Conservation (phyloP, 2,113 vertebrate genomes). For the Siniperca chuatsi region DNA sequence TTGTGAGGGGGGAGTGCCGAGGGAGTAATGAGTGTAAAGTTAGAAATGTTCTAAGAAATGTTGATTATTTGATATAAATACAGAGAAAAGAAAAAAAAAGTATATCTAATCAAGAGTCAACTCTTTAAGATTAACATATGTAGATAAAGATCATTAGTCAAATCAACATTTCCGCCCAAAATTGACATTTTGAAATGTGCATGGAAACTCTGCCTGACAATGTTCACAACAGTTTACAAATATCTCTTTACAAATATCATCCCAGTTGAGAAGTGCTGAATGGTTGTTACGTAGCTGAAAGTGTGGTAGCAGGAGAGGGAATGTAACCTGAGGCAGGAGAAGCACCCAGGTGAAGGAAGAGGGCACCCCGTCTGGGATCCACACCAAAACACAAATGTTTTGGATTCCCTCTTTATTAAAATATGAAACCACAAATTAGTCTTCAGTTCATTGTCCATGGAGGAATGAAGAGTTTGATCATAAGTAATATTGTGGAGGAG, state of each 20-base stretch:
- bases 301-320: not conserved
- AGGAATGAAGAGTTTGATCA: constrained; percentile 2
- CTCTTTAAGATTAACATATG: too few species aligned
- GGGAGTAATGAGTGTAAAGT: not conserved
- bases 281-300: not conserved
- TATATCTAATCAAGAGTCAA: not conserved
- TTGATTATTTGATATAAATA: too few species aligned
- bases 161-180: not conserved
- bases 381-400: not conserved
- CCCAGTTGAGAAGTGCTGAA: not conserved
- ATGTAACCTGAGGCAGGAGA: not conserved
- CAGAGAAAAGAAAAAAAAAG: too few species aligned
- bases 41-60: not conserved
- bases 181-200: not conserved
- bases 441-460: not conserved
- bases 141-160: not conserved
- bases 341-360: not conserved
- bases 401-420: not conserved
- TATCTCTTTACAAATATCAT: not conserved
- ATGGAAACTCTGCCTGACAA: not conserved
- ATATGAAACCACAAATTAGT: not conserved
- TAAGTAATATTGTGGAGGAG: not conserved
- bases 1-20: too few species aligned
- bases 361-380: not conserved
- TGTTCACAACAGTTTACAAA: not conserved